Evolutionary conservation across 2,797 vertebrate genomes (phyloP), one percentile per base, ranked within the genome.

Genomic region (Typhlichthys subterraneus): DNA sequence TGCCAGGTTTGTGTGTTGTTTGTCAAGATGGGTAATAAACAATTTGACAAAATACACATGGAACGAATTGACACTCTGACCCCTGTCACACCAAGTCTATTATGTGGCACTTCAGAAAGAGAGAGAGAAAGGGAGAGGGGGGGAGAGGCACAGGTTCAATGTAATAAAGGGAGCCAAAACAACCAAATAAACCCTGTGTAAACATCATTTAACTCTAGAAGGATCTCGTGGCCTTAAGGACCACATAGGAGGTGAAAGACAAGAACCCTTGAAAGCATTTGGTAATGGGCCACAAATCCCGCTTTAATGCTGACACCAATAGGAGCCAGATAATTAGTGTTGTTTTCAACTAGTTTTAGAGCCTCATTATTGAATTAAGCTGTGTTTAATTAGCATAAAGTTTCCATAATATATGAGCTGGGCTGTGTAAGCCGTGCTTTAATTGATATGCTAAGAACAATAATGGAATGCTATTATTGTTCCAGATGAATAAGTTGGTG

Each of bases 161-260:
- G 8, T 64, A 76, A 87, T 82, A 82, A 87, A 84, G 75, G 54
- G 73, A 79, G 78, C 79, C 70, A 84, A 87, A 89, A 83, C 79
- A 87, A 75, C 7, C 68, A 47, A 56, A 70, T 49, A 5, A 53
- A 69, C 77, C 79, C 82, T 86, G 72, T 76, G 81, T 89, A 90
- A 90, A 92, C 88, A 89, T 80, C 67, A 80, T 87, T 89, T 88
- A 78, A 77, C 84, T 86, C 15, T 79, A 81, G 73, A 87, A 82
- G 69, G 81, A 77, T 83, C 79, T 80, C 77, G 83, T 76, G 65
- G 47, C 74, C 77, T 75, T 11, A 7, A 83, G 81, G 88, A 85
- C 86, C 87, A 88, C 85, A 89, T 70, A 71, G 69, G 46, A 80
- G 81, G 80, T 59, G 72, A 88, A 86, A 87, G 76, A 83, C 81